Evolutionary conservation across 2,888 invertebrate species (phyloP).

Genomic region (Heliothis peltigera): DNA sequence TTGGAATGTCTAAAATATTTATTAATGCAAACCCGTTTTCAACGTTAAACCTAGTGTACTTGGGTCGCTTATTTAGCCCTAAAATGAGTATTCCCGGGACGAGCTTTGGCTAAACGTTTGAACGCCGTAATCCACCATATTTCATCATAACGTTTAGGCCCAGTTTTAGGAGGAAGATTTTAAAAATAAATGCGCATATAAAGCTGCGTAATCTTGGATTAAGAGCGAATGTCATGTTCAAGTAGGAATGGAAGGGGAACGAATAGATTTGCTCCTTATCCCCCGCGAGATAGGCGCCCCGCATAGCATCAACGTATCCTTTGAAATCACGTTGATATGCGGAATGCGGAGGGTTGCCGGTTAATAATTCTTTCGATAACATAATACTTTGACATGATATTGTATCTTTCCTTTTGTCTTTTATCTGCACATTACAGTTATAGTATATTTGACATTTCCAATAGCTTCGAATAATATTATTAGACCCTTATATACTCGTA

Average conservation of each 20-base stretch:
- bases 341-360: conserved; percentile 32
- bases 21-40: conserved; percentile 19
- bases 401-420: not conserved
- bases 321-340: conserved; percentile 54
- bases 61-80: conserved; percentile 31
- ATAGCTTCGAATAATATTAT: not conserved
- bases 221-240: conserved; percentile 43
- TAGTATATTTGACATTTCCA: not conserved
- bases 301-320: conserved; percentile 36
- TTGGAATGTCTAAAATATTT: conserved; percentile 13
- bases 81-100: conserved; percentile 35
- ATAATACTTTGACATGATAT: conserved; percentile 25
- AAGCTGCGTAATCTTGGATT: conserved; percentile 44
- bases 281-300: conserved; percentile 43
- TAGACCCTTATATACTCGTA: not conserved
- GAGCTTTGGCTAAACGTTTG: conserved; percentile 34
- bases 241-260: conserved; percentile 27
- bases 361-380: conserved; percentile 47
- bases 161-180: conserved; percentile 48
- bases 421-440: not conserved
- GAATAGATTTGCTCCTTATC: conserved; percentile 50
- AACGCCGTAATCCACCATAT: conserved; percentile 47
- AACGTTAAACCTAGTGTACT: conserved; percentile 20
- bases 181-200: conserved; percentile 42
- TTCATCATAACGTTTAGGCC: conserved; percentile 38